Conservation (phyloP, 2,888 invertebrate species). For the Folsomia manolachei region DNA sequence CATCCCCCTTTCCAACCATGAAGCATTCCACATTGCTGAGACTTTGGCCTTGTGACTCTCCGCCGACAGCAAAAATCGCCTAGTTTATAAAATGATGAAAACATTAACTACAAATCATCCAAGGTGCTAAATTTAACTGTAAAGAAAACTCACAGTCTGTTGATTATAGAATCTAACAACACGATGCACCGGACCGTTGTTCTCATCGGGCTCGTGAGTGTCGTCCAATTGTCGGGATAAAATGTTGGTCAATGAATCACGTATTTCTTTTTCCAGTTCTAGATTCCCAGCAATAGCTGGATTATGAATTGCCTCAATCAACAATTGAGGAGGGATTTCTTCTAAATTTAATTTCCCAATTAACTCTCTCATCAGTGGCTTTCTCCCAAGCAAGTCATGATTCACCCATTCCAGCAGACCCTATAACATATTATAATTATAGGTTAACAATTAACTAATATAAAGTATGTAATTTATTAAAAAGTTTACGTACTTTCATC, state of each 20-base stretch:
- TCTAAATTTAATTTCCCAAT: conserved; percentile 48
- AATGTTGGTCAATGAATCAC: conserved; percentile 42
- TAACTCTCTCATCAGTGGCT: conserved; percentile 43
- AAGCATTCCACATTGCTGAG: conserved; percentile 53
- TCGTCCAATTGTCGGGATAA: conserved; percentile 48
- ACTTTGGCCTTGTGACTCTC: conserved; percentile 52
- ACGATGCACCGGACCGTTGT: conserved; percentile 2
- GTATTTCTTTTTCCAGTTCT: conserved; percentile 40
- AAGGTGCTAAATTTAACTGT: not conserved
- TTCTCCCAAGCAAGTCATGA: conserved; percentile 43
- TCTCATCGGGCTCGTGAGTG: conserved; percentile 30
- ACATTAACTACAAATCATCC: not conserved
- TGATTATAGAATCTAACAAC: conserved; percentile 41
- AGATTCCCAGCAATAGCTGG: conserved; percentile 43
- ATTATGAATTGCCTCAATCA: conserved; percentile 50
- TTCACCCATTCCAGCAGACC: conserved; percentile 51
- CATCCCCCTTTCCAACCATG: conserved; percentile 51
- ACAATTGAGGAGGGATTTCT: conserved; percentile 50
- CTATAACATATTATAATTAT: conserved; percentile 37
- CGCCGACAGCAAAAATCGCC: conserved; percentile 53
- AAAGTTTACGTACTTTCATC: conserved; percentile 38
- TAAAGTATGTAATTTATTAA: no score
- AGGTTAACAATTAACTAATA: no score
- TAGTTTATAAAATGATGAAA: conserved; percentile 35
- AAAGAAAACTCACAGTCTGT: conserved; percentile 42